These are phyloP conservation scores for Ectemnius cavifrons DNA, from an alignment of 2,888 invertebrate genomes.

Conservation along the genomic window DNA sequence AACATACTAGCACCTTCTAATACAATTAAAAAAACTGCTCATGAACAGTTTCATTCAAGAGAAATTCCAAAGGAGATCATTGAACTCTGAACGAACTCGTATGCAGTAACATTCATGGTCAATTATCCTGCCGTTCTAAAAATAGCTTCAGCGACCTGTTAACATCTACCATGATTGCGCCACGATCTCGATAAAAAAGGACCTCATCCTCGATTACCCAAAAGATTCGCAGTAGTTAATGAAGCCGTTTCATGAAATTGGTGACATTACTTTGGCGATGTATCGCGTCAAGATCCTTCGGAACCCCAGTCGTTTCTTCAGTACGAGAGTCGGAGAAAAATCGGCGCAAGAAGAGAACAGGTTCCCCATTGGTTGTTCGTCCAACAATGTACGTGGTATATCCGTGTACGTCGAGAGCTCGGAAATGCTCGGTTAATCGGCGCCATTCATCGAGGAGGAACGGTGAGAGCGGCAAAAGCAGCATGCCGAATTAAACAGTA, in stretches of 20 bases:
- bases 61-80: background rate
- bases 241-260: background rate
- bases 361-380: background rate
- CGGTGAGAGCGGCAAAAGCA: background rate
- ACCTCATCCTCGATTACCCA: background rate
- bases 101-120: background rate
- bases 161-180: background rate
- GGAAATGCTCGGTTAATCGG: slow-evolving; percentile 1
- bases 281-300: background rate
- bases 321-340: background rate
- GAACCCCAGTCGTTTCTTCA: background rate
- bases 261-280: background rate
- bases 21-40: background rate
- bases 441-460: background rate
- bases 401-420: background rate
- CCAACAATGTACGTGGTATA: background rate
- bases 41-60: background rate
- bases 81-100: background rate
- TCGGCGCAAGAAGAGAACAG: background rate
- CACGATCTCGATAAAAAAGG: background rate
- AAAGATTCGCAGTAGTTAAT: background rate
- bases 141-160: background rate
- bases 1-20: background rate
- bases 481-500: background rate
- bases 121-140: background rate